Conservation (phyloP, 2,888 invertebrate species). For the Cepaea hortensis region DNA sequence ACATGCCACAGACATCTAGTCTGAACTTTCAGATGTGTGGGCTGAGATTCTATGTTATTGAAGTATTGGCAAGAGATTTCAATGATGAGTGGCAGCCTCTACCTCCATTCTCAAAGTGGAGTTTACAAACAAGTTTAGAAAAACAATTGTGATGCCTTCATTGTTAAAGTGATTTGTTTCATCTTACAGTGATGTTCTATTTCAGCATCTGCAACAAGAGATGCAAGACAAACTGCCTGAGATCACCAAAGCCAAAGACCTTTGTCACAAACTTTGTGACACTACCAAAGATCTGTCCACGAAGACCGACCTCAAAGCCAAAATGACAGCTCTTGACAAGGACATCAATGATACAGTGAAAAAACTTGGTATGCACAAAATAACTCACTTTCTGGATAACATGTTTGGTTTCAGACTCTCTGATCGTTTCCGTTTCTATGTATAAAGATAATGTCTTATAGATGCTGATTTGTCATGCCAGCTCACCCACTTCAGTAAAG, state of each 20-base stretch:
- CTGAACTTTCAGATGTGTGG: too few species aligned
- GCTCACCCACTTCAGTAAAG: too few species aligned
- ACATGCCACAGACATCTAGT: too few species aligned
- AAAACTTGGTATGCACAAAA: conserved; percentile 63
- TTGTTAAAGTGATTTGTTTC: not conserved
- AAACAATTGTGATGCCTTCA: too few species aligned
- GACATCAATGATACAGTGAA: conserved; percentile 89
- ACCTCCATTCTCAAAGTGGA: too few species aligned
- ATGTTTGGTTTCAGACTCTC: too few species aligned
- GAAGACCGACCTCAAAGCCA: conserved; percentile 91
- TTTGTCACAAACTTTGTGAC: conserved; percentile 89
- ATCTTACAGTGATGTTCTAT: not conserved
- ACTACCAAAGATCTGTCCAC: conserved; percentile 93
- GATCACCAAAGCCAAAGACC: conserved; percentile 74
- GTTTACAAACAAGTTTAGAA: too few species aligned
- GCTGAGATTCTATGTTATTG: too few species aligned
- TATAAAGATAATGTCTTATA: not conserved
- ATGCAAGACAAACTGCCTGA: conserved; percentile 59
- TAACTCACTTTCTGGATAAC: too few species aligned
- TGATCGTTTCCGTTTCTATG: not conserved
- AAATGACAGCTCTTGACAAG: conserved; percentile 89
- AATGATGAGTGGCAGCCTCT: too few species aligned
- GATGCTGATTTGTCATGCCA: too few species aligned
- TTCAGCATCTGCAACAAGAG: conserved; percentile 62
- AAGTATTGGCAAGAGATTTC: too few species aligned